Evolutionary conservation across 2,888 invertebrate species (phyloP), one percentile per base, ranked within the genome.

Genomic region (Polylopha cassiicola): DNA sequence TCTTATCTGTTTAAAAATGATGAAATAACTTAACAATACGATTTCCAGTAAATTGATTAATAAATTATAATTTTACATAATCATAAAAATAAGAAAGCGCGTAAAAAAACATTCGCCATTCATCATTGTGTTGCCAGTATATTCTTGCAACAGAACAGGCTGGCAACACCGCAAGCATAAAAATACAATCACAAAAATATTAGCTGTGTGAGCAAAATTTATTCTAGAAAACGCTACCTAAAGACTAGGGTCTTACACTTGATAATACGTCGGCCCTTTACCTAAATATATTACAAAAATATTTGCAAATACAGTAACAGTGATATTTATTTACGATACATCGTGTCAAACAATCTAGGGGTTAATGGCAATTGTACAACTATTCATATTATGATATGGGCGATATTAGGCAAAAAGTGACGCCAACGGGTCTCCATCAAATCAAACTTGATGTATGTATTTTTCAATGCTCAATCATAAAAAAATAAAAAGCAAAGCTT

Each of bases 241-340:
- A 54, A 68, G 78, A 80, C 80, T 80, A 80, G 79, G 74, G 73
- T 58, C 70, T 66, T 71, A 73, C 56, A 61, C 59, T 64, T 61
- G 63, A 66, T 71, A 76, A 74, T 76, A 78, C 73, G 50, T 62
- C 53, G 45, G 51, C 55, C 54, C 52, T 46, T 47, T 44, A 44
- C 26, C 43, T 47, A 54, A 55, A 56, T 58, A 59, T 56, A 51
- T 61, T 70, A 71, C 58, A 73, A 73, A 73, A 71, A 73, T 69
- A 68, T 70, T 49, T 58, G 61, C 56, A 61, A 64, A 56, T 55
- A 57, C 55, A 56, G 46, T 65, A 70, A 74, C 66, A 70, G 58
- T 66, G 65, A 60, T 57, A 48, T 51, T 55, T 55, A 43, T 51
- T 51, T 51, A 50, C 55, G 47, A 50, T 43, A 51, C 46, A 36